phyloP scores from a whole-genome alignment of 2,113 vertebrate species.

The Lethenteron camtschaticum region DNA sequence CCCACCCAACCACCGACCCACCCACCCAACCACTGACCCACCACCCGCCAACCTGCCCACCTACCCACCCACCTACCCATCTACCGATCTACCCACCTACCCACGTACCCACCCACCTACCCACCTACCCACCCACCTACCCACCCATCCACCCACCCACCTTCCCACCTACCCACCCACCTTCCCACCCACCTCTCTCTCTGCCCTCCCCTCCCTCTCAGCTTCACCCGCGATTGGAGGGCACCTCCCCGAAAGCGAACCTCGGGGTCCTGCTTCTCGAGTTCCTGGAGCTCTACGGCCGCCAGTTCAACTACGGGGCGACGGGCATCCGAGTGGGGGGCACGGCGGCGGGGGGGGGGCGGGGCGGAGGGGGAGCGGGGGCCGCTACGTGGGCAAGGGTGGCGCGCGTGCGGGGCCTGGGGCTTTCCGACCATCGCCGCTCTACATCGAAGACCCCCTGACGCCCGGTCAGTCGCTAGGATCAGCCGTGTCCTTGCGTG shows the following conservation, averaged over 20 bases:
- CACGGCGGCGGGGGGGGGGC: too few species aligned
- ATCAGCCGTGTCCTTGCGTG: too few species aligned
- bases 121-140: too few species aligned
- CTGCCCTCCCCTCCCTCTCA: constrained; percentile 17
- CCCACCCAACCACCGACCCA: too few species aligned
- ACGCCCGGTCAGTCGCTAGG: constrained; percentile 43
- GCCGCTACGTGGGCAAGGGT: constrained; percentile 88
- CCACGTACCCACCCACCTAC: too few species aligned
- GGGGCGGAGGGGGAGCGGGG: constrained; percentile 25
- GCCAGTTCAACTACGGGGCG: constrained; percentile 95
- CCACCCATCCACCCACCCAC: too few species aligned
- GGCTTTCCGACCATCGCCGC: constrained; percentile 84
- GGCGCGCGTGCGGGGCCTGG: constrained; percentile 92
- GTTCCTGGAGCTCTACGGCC: constrained; percentile 93
- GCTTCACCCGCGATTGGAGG: constrained; percentile 83
- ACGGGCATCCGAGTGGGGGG: constrained; percentile 90
- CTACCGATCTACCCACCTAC: too few species aligned
- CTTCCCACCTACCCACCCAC: too few species aligned
- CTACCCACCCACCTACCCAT: too few species aligned
- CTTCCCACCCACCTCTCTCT: too few species aligned
- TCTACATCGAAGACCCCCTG: constrained; percentile 84
- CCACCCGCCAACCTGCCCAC: too few species aligned
- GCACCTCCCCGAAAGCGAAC: constrained; percentile 70
- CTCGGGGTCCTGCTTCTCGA: constrained; percentile 92
- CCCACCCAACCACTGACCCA: too few species aligned